These are phyloP conservation scores for Leptobrachium ailaonicum DNA, from an alignment of 2,113 vertebrate genomes.

Conservation along the genomic window DNA sequence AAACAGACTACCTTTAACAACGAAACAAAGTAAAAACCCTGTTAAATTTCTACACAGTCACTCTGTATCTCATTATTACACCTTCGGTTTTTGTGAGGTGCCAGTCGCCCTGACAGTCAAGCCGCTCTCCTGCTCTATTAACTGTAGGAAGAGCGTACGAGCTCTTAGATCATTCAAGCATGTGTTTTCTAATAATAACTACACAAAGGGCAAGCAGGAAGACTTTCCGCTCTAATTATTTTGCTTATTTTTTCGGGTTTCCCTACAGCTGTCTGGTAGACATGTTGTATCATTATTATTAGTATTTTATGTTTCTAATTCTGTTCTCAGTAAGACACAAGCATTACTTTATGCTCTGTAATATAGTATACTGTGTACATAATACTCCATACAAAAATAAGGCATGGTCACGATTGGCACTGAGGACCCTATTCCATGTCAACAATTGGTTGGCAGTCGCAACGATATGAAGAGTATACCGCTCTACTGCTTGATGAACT, in stretches of 20 bases:
- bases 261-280: conserved; percentile 54
- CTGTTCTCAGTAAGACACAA: too few species aligned
- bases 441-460: too few species aligned
- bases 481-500: too few species aligned
- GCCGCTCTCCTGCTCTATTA: conserved; percentile 40
- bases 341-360: too few species aligned
- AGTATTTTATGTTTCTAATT: not conserved
- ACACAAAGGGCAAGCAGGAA: conserved; percentile 64
- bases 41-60: too few species aligned
- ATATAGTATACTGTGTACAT: too few species aligned
- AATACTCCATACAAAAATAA: too few species aligned
- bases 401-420: too few species aligned
- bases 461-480: too few species aligned
- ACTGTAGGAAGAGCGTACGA: conserved; percentile 55
- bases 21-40: too few species aligned
- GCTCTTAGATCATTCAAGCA: conserved; percentile 56
- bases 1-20: too few species aligned
- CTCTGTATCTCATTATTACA: not conserved
- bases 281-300: conserved; percentile 2
- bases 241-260: conserved; percentile 53
- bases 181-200: conserved; percentile 66
- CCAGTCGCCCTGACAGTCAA: conserved; percentile 3
- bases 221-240: conserved; percentile 66
- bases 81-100: not conserved
- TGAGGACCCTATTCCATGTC: too few species aligned